These are phyloP conservation scores for Pao palembangensis DNA, from an alignment of 2,113 vertebrate species.

Conservation along the genomic window DNA sequence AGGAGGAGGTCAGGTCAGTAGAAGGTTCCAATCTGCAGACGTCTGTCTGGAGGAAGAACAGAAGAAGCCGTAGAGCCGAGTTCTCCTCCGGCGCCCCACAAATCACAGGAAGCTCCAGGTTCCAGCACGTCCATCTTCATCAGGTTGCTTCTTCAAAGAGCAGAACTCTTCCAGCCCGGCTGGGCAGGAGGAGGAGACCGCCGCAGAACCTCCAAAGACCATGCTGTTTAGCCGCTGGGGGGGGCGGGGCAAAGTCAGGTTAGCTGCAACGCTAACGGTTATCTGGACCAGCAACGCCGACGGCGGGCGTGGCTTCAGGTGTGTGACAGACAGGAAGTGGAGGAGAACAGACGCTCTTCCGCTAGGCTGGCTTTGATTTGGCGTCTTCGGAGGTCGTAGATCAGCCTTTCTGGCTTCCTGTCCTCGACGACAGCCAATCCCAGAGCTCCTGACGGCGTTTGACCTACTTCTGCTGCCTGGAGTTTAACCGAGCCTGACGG, in stretches of 20 bases:
- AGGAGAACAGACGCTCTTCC: background rate
- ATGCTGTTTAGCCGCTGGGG: too few relatives aligned
- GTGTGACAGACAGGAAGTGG: too few relatives aligned
- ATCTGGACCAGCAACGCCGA: too few relatives aligned
- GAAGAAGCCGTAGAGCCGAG: background rate
- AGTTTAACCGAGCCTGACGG: slow-evolving; percentile 37
- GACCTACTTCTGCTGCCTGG: slow-evolving; percentile 54
- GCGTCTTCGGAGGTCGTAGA: background rate
- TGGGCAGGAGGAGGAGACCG: too few relatives aligned
- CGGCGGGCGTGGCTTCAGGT: too few relatives aligned
- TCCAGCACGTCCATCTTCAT: background rate
- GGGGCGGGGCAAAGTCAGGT: too few relatives aligned
- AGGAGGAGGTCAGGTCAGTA: too few relatives aligned
- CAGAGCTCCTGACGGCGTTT: background rate
- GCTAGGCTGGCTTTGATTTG: background rate
- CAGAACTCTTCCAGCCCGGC: background rate
- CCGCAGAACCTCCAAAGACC: too few relatives aligned
- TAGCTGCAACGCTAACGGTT: too few relatives aligned
- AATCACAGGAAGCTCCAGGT: background rate
- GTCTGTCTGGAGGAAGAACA: background rate
- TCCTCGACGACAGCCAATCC: background rate
- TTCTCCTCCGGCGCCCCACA: too few relatives aligned
- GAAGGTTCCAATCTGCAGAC: too few relatives aligned
- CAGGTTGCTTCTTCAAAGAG: background rate
- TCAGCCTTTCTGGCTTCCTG: background rate